Evolutionary conservation across 2,113 vertebrate species (phyloP).

Genomic region (Hypanus sabinus): DNA sequence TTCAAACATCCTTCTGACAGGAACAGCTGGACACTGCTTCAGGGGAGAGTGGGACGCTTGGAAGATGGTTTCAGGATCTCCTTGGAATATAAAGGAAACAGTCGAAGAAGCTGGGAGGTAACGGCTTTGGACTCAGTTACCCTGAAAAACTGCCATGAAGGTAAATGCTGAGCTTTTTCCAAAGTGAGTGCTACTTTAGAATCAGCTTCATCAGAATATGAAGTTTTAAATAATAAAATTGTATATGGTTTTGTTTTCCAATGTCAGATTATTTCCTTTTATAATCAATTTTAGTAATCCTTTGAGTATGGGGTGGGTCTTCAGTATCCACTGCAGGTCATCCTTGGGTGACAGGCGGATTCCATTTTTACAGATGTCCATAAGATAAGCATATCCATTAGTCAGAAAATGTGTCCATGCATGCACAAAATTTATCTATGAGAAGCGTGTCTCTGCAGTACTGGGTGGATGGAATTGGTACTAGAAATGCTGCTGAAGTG

Average conservation of each 20-base stretch:
- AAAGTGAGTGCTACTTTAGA: no score
- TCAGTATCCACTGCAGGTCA: background rate
- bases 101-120: constrained; percentile 47
- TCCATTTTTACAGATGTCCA: no score
- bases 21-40: constrained; percentile 66
- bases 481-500: no score
- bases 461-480: no score
- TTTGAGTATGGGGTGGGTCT: background rate
- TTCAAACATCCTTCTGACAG: constrained; percentile 40
- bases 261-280: background rate
- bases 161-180: constrained; percentile 46
- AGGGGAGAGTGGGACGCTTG: constrained; percentile 56
- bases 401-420: no score
- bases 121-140: constrained; percentile 63
- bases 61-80: constrained; percentile 64
- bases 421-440: no score
- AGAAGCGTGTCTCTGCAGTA: no score
- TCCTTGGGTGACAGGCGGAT: no score
- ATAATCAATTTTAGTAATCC: background rate
- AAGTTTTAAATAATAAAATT: background rate
- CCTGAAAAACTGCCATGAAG: constrained; percentile 67
- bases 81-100: constrained; percentile 55
- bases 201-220: background rate
- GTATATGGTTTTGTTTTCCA: background rate
- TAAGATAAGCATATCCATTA: no score